phyloP scores from a whole-genome alignment of 2,113 vertebrate species.

The Drymodes brunneopygia region DNA sequence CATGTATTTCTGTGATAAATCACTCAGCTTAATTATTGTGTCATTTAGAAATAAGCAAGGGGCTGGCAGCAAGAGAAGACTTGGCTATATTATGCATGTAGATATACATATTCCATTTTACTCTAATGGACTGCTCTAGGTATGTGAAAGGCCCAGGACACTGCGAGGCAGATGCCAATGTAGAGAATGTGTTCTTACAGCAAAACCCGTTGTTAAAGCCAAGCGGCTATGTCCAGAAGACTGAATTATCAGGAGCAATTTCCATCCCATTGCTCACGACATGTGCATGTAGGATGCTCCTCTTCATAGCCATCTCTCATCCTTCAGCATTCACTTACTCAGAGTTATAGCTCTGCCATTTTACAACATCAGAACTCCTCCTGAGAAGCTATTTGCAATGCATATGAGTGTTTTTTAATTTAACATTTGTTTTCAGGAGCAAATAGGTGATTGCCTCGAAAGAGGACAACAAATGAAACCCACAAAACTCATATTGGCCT shows the following conservation, averaged over 20 bases:
- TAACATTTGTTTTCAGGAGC: neutral
- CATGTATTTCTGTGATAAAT: neutral
- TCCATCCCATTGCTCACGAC: neutral
- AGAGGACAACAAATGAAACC: neutral
- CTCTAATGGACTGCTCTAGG: neutral
- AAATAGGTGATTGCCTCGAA: neutral
- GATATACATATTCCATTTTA: neutral
- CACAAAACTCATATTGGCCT: neutral
- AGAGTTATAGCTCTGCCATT: neutral
- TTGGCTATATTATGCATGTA: neutral
- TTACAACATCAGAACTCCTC: neutral
- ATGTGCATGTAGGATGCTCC: neutral
- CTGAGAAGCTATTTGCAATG: neutral
- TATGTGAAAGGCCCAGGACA: neutral
- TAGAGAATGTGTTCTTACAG: neutral
- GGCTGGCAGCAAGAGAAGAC: neutral
- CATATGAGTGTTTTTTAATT: neutral
- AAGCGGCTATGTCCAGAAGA: neutral
- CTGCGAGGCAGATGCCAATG: neutral
- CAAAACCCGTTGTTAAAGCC: neutral
- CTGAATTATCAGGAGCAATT: neutral
- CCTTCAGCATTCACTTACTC: neutral
- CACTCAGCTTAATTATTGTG: neutral
- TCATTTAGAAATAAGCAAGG: neutral
- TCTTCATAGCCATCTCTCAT: neutral